Percentiles rank a stretch among this genome's conserved stretches.
phyloP scores from a whole-genome alignment of 2,888 invertebrate genomes.

The Mystacides longicornis region DNA sequence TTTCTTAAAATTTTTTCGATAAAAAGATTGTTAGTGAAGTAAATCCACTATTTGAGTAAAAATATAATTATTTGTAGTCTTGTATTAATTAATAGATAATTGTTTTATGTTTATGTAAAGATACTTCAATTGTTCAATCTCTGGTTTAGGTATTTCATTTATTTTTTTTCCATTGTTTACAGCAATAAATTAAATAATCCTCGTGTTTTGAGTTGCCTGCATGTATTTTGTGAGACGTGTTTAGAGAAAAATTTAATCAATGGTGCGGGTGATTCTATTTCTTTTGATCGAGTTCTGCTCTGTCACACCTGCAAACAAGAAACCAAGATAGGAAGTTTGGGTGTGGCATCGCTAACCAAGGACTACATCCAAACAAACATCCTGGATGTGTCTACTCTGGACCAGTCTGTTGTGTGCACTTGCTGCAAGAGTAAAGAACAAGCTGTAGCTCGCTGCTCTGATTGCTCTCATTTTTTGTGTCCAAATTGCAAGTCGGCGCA shows the following conservation, averaged over 20 bases:
- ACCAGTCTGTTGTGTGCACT: constrained; percentile 72
- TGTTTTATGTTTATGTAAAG: too few species aligned
- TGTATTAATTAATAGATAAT: too few species aligned
- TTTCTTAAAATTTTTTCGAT: too few species aligned
- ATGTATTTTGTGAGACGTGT: constrained; percentile 91
- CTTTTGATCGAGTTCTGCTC: constrained; percentile 56
- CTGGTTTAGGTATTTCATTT: too few species aligned
- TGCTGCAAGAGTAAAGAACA: constrained; percentile 94
- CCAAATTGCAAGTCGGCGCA: constrained; percentile 92
- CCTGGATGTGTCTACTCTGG: constrained; percentile 73
- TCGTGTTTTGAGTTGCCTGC: constrained; percentile 85
- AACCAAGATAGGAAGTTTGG: constrained; percentile 70
- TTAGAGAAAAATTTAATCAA: constrained; percentile 71
- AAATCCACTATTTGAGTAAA: too few species aligned
- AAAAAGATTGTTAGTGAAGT: too few species aligned
- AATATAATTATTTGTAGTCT: too few species aligned
- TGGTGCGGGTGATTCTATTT: constrained; percentile 60
- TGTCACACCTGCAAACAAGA: constrained; percentile 82
- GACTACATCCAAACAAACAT: constrained; percentile 85
- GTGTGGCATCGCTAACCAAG: constrained; percentile 70
- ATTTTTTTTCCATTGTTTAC: too few species aligned
- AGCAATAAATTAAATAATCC: constrained; percentile 73
- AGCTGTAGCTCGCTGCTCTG: constrained; percentile 88
- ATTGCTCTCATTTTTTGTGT: constrained; percentile 91
- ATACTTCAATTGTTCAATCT: too few species aligned